Percentiles rank a stretch among this genome's conserved stretches.
Conservation (phyloP, 2,888 invertebrate genomes). For the Carpatolechia fugitivella region DNA sequence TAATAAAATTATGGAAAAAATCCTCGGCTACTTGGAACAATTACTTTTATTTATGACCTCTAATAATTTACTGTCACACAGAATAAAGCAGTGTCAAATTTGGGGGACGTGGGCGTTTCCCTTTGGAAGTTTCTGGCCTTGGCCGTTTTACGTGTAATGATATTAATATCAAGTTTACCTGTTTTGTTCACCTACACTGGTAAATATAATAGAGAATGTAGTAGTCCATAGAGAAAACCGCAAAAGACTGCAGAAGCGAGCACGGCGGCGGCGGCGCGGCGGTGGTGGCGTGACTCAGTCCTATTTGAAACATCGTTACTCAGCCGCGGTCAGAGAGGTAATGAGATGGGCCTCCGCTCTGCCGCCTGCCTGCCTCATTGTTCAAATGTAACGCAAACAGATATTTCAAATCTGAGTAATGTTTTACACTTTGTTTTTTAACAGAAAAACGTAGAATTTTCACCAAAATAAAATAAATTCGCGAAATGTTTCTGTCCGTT, state of each 20-base stretch:
- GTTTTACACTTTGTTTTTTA: neutral
- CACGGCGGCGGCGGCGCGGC: slow-evolving; percentile 41
- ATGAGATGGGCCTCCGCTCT: slow-evolving; percentile 58
- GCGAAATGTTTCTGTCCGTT: slow-evolving; percentile 1
- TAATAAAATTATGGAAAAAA: slow-evolving; percentile 72
- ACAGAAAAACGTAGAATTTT: neutral
- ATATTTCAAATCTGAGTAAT: slow-evolving; percentile 1
- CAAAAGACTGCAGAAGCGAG: slow-evolving; percentile 40
- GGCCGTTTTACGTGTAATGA: neutral
- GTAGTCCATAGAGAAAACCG: slow-evolving; percentile 30
- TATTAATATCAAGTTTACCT: neutral
- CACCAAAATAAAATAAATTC: neutral
- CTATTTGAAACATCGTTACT: slow-evolving; percentile 50
- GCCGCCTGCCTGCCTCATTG: slow-evolving; percentile 23
- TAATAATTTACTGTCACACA: slow-evolving; percentile 65
- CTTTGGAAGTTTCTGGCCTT: slow-evolving; percentile 30
- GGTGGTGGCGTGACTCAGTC: slow-evolving; percentile 49
- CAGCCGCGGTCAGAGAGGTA: slow-evolving; percentile 60
- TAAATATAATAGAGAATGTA: neutral
- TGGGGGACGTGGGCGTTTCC: slow-evolving; percentile 48
- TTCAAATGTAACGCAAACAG: slow-evolving; percentile 5
- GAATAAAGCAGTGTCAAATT: slow-evolving; percentile 57
- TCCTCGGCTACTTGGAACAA: slow-evolving; percentile 64
- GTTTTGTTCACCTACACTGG: slow-evolving; percentile 5
- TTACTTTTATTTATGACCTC: slow-evolving; percentile 68